phyloP scores from a whole-genome alignment of 2,888 invertebrate species.

The Andrena fulva region DNA sequence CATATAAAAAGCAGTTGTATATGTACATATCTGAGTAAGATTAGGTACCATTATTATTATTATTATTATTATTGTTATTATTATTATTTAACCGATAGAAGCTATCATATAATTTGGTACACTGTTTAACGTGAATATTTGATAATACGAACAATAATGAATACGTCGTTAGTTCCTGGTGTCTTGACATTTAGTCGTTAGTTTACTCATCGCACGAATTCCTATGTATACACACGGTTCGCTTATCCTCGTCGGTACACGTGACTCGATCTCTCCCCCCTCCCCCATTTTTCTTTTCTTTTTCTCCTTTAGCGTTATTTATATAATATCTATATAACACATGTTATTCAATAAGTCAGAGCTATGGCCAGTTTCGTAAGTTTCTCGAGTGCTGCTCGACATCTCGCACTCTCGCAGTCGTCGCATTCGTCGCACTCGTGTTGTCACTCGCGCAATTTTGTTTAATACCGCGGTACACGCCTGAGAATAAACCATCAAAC shows the following conservation, averaged over 20 bases:
- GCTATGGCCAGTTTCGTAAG: conserved; percentile 76
- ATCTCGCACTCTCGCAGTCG: conserved; percentile 15
- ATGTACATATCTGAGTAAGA: conserved; percentile 82
- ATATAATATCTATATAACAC: conserved; percentile 79
- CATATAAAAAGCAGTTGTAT: conserved; percentile 84
- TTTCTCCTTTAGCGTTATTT: conserved; percentile 71
- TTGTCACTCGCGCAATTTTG: neutral
- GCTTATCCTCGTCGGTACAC: conserved; percentile 50
- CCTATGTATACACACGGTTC: conserved; percentile 72
- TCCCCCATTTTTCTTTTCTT: conserved; percentile 62
- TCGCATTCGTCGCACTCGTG: neutral
- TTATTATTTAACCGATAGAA: conserved; percentile 77
- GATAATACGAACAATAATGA: conserved; percentile 75
- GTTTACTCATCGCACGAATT: conserved; percentile 69
- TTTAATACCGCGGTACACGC: neutral
- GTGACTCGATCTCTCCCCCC: conserved; percentile 59
- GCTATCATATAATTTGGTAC: conserved; percentile 78
- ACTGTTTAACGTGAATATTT: conserved; percentile 71
- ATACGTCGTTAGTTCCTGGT: conserved; percentile 74
- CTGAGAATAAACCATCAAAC: neutral
- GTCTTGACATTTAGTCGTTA: conserved; percentile 75
- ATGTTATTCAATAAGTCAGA: conserved; percentile 77
- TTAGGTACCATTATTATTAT: conserved; percentile 78
- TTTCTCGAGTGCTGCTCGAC: conserved; percentile 31
- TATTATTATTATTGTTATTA: conserved; percentile 66